Conservation (phyloP, 2,797 vertebrate species). For the Clarias laeviceps region DNA sequence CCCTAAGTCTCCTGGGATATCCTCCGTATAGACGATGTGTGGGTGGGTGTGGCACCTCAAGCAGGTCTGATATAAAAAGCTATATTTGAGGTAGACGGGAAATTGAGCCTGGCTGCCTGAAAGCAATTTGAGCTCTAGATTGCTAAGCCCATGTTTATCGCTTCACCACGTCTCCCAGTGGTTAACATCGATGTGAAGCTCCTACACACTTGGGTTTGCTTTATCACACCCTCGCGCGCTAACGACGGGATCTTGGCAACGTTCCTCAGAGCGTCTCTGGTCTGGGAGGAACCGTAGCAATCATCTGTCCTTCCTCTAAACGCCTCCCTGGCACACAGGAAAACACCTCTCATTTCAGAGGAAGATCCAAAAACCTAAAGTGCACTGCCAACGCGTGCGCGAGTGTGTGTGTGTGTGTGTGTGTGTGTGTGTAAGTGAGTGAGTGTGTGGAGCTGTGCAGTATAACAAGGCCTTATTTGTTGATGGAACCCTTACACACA, state of each 20-base stretch:
- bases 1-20: no score
- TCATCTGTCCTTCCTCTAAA: slow-evolving; percentile 43
- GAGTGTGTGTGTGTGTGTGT: slow-evolving; percentile 5
- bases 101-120: slow-evolving; percentile 27
- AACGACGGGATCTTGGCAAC: slow-evolving; percentile 45
- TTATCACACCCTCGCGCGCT: slow-evolving; percentile 45
- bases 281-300: slow-evolving; percentile 45
- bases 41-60: no score
- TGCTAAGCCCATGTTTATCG: slow-evolving; percentile 31
- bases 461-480: slow-evolving; percentile 23
- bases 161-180: not conserved
- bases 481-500: not conserved
- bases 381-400: slow-evolving; percentile 20
- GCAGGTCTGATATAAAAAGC: not conserved
- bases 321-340: slow-evolving; percentile 23
- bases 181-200: slow-evolving; percentile 29
- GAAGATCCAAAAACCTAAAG: slow-evolving; percentile 28
- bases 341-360: slow-evolving; percentile 33
- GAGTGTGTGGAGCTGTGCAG: not conserved
- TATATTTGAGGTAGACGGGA: not conserved
- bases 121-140: slow-evolving; percentile 12
- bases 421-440: slow-evolving; percentile 13
- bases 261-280: slow-evolving; percentile 32
- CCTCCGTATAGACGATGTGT: no score
- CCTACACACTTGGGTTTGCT: slow-evolving; percentile 38